Evolutionary conservation across 2,797 vertebrate species (phyloP).

Genomic region (Leuciscus waleckii): DNA sequence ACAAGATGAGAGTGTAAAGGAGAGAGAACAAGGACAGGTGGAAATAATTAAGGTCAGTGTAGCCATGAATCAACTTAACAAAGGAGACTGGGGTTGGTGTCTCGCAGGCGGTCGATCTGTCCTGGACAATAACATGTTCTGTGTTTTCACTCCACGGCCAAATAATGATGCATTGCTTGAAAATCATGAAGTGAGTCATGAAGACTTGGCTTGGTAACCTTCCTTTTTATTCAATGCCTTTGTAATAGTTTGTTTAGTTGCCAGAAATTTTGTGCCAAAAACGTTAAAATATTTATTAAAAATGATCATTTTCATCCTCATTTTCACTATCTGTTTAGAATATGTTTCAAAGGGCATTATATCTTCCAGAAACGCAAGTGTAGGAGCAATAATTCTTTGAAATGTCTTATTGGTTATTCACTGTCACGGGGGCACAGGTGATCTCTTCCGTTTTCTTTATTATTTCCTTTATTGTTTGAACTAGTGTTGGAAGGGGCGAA

Average conservation of each 20-base stretch:
- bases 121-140: neutral
- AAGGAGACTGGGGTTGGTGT: neutral
- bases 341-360: too few species aligned
- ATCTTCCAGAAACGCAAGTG: neutral
- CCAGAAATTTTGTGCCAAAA: too few species aligned
- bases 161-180: neutral
- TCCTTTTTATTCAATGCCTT: neutral
- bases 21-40: conserved; percentile 9
- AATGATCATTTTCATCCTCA: too few species aligned
- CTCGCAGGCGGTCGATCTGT: neutral
- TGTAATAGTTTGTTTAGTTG: neutral
- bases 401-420: too few species aligned
- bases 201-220: neutral
- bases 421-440: too few species aligned
- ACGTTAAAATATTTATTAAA: too few species aligned
- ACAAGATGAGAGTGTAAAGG: neutral
- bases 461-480: too few species aligned
- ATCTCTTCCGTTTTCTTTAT: too few species aligned
- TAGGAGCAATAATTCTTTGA: too few species aligned
- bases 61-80: neutral
- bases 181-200: neutral
- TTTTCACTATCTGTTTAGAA: too few species aligned
- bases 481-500: too few species aligned
- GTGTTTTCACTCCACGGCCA: neutral
- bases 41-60: neutral